These are phyloP conservation scores for Catharus fuscescens DNA, from an alignment of 2,113 vertebrate genomes.

Conservation along the genomic window DNA sequence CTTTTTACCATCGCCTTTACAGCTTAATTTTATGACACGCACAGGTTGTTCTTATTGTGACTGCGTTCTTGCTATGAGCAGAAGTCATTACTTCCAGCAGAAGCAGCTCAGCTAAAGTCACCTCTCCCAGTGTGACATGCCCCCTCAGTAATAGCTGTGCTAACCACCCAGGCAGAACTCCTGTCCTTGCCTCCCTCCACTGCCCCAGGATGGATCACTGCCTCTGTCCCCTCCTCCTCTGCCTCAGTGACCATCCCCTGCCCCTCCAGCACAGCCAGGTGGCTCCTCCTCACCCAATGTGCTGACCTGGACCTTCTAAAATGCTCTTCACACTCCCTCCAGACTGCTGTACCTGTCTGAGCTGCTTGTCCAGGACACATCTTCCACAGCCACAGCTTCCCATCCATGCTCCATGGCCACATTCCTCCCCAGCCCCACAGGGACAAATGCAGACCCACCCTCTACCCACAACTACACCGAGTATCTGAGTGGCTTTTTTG, in stretches of 20 bases:
- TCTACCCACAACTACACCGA: background rate
- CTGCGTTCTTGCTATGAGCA: background rate
- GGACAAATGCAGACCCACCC: background rate
- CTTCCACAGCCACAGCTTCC: background rate
- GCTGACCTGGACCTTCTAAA: background rate
- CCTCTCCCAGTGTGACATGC: background rate
- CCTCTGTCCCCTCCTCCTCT: conserved; percentile 27
- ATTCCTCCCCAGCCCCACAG: background rate
- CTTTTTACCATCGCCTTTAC: conserved; percentile 25
- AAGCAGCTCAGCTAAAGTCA: conserved; percentile 42
- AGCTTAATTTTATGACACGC: conserved; percentile 19
- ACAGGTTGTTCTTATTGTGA: conserved; percentile 19
- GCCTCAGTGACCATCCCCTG: background rate
- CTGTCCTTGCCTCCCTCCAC: conserved; percentile 47
- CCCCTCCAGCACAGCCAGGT: background rate
- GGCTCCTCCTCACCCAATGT: background rate
- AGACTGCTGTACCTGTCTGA: background rate
- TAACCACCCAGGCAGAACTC: conserved; percentile 47
- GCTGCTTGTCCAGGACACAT: background rate
- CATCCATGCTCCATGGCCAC: background rate
- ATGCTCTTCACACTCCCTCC: background rate
- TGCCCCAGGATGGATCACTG: conserved; percentile 27
- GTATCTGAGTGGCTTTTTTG: background rate
- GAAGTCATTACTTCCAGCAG: conserved; percentile 37
- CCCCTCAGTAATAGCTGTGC: conserved; percentile 10